Percentiles rank a stretch among this genome's conserved stretches.
Conservation (phyloP, 1,140 invertebrate species). For the Phthorimaea operculella region DNA sequence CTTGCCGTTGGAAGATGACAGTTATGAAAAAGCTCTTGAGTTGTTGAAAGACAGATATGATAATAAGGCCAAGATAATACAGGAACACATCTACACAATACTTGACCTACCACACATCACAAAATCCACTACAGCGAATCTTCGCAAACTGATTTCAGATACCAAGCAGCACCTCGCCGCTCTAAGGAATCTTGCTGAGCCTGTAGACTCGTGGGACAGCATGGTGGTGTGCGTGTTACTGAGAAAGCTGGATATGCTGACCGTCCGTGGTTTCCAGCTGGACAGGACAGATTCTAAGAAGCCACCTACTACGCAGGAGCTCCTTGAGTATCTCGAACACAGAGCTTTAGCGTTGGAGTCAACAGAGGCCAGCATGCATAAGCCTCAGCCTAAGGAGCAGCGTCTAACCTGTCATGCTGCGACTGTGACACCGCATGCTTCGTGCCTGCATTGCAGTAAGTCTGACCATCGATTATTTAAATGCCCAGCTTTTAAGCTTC, state of each 20-base stretch:
- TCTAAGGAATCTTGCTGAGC: neutral
- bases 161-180: slow-evolving; percentile 7
- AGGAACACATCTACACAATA: slow-evolving; percentile 3
- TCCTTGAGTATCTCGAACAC: neutral
- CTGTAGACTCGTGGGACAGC: slow-evolving; percentile 3
- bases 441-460: no score
- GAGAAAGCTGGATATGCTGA: neutral
- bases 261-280: neutral
- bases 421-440: no score
- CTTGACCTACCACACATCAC: neutral
- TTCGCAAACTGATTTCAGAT: neutral
- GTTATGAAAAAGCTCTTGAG: neutral
- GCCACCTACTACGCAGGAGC: neutral
- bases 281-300: neutral
- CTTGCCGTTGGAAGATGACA: slow-evolving; percentile 2
- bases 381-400: neutral
- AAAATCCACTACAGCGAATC: neutral
- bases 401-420: no score
- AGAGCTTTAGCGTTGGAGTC: neutral
- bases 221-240: neutral
- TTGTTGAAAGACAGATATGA: slow-evolving; percentile 7
- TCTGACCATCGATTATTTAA: no score
- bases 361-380: neutral
- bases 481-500: no score
- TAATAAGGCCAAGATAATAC: slow-evolving; percentile 5